Evolutionary conservation across 2,888 invertebrate species (phyloP).

Genomic region (Bellardia pandia): DNA sequence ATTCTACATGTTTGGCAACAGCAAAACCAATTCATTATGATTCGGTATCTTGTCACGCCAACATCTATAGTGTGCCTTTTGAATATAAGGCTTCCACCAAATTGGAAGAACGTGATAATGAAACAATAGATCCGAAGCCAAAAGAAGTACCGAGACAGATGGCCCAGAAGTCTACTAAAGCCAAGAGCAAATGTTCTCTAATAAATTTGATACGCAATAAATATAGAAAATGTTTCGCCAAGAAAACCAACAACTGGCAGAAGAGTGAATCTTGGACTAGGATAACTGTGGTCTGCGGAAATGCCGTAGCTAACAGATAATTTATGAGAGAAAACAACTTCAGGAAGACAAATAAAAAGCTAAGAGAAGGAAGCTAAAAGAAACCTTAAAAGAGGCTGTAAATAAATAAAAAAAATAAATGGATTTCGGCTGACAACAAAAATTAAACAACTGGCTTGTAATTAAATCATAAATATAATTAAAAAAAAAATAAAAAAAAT

Average conservation of each 20-base stretch:
- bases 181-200: not conserved
- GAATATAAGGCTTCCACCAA: conserved; percentile 2
- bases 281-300: not conserved
- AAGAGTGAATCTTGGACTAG: conserved; percentile 45
- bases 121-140: not conserved
- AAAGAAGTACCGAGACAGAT: not conserved
- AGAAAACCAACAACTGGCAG: conserved; percentile 16
- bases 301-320: not conserved
- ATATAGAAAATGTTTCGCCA: conserved; percentile 16
- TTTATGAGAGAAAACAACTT: not conserved
- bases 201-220: conserved; percentile 11
- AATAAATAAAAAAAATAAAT: not conserved
- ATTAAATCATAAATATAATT: too few relatives aligned
- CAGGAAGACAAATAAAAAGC: not conserved
- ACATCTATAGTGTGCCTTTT: conserved; percentile 18
- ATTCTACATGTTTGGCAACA: not conserved
- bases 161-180: not conserved
- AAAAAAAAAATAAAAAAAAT: too few relatives aligned
- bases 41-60: not conserved
- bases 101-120: not conserved
- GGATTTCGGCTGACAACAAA: too few relatives aligned
- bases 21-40: conserved; percentile 12
- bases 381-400: too few relatives aligned
- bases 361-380: not conserved
- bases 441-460: too few relatives aligned